Evolutionary conservation across 2,797 vertebrate species (phyloP).

Genomic region (Phrynocephalus forsythii): DNA sequence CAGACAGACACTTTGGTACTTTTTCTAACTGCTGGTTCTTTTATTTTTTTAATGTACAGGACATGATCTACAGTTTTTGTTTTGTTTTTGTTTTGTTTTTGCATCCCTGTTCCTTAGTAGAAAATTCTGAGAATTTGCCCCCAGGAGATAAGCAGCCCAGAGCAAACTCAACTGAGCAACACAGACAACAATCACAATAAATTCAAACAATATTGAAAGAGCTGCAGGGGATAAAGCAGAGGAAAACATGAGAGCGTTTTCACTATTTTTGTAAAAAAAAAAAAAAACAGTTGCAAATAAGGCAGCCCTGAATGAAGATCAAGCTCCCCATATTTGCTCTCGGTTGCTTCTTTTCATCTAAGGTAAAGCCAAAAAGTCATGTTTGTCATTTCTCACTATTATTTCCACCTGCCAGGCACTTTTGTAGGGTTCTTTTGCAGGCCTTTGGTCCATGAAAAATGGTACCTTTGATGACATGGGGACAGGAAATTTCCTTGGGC

Average conservation of each 20-base stretch:
- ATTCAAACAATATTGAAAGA: conserved; percentile 45
- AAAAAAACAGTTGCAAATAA: conserved; percentile 32
- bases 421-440: no score
- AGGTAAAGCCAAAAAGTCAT: conserved; percentile 9
- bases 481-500: no score
- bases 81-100: not conserved
- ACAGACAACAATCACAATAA: conserved; percentile 10
- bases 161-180: conserved; percentile 21
- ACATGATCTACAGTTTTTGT: not conserved
- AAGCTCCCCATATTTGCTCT: conserved; percentile 56
- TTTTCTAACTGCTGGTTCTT: not conserved
- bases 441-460: no score
- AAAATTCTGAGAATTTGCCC: not conserved
- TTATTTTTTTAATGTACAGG: not conserved
- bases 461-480: no score
- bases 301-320: conserved; percentile 52
- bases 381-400: conserved; percentile 16
- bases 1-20: not conserved
- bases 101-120: not conserved
- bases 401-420: not conserved
- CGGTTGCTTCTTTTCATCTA: conserved; percentile 6
- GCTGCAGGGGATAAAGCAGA: conserved; percentile 13
- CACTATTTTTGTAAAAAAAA: conserved; percentile 24
- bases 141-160: conserved; percentile 43
- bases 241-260: conserved; percentile 47